A percentile compares a stretch with the other conserved stretches of the same genome.
phyloP scores from a whole-genome alignment of 1,140 invertebrate species.

The Trichoplusia ni region DNA sequence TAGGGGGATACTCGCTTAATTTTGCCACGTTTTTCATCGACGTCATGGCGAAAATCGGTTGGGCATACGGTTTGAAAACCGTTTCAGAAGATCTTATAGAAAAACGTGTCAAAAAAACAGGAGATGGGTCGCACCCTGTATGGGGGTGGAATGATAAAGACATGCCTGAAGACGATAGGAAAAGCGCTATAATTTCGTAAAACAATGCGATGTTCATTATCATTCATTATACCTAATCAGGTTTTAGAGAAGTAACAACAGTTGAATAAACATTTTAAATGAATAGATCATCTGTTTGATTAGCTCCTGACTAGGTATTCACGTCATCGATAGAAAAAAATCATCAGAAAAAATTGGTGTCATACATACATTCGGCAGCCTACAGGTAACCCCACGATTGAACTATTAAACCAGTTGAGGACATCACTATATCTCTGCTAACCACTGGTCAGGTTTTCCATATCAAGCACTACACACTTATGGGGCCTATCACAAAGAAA shows the following conservation, averaged over 20 bases:
- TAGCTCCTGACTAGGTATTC: too few species aligned
- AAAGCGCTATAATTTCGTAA: neutral
- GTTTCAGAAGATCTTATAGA: conserved; percentile 80
- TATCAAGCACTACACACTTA: conserved; percentile 90
- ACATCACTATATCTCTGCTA: conserved; percentile 82
- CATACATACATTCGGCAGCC: conserved; percentile 89
- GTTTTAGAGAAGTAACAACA: too few species aligned
- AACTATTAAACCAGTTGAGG: conserved; percentile 86
- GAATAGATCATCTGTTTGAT: too few species aligned
- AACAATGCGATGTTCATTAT: too few species aligned
- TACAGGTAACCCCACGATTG: conserved; percentile 89
- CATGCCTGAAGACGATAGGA: neutral
- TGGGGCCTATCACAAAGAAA: conserved; percentile 86
- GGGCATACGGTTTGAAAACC: conserved; percentile 84
- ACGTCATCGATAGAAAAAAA: too few species aligned
- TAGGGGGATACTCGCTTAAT: conserved; percentile 83
- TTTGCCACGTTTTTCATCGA: conserved; percentile 85
- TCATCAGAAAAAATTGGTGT: too few species aligned
- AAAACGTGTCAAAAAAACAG: conserved; percentile 82
- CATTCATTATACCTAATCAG: too few species aligned
- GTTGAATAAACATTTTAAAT: too few species aligned
- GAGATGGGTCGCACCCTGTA: conserved; percentile 81
- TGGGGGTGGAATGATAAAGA: conserved; percentile 67
- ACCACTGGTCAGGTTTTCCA: conserved; percentile 85
- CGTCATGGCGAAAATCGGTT: conserved; percentile 83